A percentile compares a stretch with the other conserved stretches of the same genome.
Conservation (phyloP, 2,888 invertebrate species). For the Cynaeus angustus region DNA sequence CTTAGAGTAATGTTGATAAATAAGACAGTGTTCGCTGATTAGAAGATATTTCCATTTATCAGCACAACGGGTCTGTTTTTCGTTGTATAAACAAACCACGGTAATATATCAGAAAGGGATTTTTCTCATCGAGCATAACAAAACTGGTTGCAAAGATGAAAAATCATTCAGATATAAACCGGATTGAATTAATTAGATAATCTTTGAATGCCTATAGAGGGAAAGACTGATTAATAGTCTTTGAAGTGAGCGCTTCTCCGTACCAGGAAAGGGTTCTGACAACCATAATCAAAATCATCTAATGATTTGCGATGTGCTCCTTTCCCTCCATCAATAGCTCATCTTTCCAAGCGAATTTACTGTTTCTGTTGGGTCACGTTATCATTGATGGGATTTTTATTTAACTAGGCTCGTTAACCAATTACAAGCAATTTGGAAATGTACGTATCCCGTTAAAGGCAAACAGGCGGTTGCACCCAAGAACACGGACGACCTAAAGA, state of each 20-base stretch:
- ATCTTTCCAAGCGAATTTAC: too few relatives aligned
- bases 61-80: too few relatives aligned
- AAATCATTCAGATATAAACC: slow-evolving; percentile 14
- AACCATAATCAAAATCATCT: slow-evolving; percentile 22
- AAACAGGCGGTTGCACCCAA: slow-evolving; percentile 11
- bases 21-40: too few relatives aligned
- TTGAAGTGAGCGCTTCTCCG: slow-evolving; percentile 32
- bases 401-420: slow-evolving; percentile 15
- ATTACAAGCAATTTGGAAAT: slow-evolving; percentile 27
- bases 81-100: too few relatives aligned
- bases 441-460: slow-evolving; percentile 15
- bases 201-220: slow-evolving; percentile 21
- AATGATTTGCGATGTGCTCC: slow-evolving; percentile 7
- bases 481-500: too few relatives aligned
- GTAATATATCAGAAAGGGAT: too few relatives aligned
- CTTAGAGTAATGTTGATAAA: too few relatives aligned
- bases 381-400: slow-evolving; percentile 10
- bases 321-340: slow-evolving; percentile 8
- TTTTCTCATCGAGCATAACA: too few relatives aligned
- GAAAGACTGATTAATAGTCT: slow-evolving; percentile 28
- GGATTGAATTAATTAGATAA: slow-evolving; percentile 38
- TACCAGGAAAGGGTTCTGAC: slow-evolving; percentile 12
- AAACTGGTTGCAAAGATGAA: too few relatives aligned
- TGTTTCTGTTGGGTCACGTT: too few relatives aligned
- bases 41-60: background rate